phyloP scores from a whole-genome alignment of 53 echinoderm and acorn worm species.

The Patiria pectinifera region DNA sequence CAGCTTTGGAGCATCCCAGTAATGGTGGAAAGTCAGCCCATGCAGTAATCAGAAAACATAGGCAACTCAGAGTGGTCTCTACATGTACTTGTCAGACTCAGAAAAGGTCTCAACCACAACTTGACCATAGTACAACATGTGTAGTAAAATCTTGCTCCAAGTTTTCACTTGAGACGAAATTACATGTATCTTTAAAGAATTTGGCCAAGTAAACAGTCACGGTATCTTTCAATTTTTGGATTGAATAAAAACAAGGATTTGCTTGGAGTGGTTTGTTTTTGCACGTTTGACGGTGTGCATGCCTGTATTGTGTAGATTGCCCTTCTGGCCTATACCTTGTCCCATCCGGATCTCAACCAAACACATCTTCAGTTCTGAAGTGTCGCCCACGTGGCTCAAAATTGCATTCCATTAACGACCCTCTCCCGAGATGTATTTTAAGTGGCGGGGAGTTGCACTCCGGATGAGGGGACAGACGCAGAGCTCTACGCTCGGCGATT shows the following conservation, averaged over 20 bases:
- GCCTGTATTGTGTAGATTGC: not conserved
- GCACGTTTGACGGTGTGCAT: not conserved
- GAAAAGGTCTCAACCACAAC: too few species aligned
- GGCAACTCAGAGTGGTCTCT: too few species aligned
- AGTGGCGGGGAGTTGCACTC: not conserved
- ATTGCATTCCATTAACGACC: conserved; percentile 45
- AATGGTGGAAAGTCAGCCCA: too few species aligned
- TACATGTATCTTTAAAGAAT: too few species aligned
- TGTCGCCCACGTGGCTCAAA: not conserved
- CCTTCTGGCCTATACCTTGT: not conserved
- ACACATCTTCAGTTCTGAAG: not conserved
- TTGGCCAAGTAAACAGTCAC: too few species aligned
- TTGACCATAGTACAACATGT: too few species aligned
- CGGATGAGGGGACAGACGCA: not conserved
- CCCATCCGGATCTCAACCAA: not conserved
- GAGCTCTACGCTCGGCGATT: not conserved
- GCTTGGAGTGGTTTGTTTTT: not conserved
- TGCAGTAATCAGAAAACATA: too few species aligned
- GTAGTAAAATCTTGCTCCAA: too few species aligned
- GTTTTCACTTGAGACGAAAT: too few species aligned
- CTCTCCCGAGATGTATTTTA: not conserved
- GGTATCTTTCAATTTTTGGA: too few species aligned
- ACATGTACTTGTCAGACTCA: too few species aligned
- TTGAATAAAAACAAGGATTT: not conserved
- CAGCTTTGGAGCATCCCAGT: too few species aligned